A percentile compares a stretch with the other conserved stretches of the same genome.
These are phyloP conservation scores for Molossus molossus DNA, from an alignment of 2,797 vertebrate genomes.

Conservation along the genomic window DNA sequence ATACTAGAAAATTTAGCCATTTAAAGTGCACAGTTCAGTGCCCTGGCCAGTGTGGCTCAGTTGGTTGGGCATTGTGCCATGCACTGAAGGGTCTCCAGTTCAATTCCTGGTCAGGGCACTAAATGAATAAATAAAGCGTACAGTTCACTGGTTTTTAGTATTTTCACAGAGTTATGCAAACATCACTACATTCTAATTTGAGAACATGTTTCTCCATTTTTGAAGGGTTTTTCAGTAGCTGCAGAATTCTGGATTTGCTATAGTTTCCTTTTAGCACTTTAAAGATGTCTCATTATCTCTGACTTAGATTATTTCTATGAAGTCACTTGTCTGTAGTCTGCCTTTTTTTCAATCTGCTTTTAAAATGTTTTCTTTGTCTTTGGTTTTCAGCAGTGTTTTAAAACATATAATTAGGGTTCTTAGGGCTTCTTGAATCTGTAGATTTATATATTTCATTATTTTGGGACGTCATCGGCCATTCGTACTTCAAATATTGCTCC, in stretches of 20 bases:
- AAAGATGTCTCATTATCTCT: background rate
- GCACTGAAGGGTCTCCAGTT: background rate
- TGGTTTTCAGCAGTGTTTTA: conserved; percentile 1
- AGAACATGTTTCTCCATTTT: conserved; percentile 11
- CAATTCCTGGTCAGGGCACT: background rate
- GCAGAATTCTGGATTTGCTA: background rate
- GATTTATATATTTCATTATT: conserved; percentile 21
- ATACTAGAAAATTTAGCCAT: background rate
- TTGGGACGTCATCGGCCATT: background rate
- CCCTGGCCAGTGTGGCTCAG: background rate
- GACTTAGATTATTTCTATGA: conserved; percentile 3
- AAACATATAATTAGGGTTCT: background rate
- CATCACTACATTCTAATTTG: background rate
- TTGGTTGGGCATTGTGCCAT: background rate
- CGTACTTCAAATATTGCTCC: background rate
- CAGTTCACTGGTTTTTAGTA: conserved; percentile 1
- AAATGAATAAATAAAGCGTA: background rate
- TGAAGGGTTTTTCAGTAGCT: background rate
- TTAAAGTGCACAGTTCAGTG: conserved; percentile 1
- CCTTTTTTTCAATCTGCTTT: conserved; percentile 1
- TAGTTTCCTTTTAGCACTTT: conserved; percentile 35
- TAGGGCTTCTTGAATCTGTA: conserved; percentile 52
- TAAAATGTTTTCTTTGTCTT: conserved; percentile 26
- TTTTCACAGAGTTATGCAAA: background rate
- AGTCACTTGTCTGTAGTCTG: background rate